Base-by-base conservation (phyloP, 2,888 invertebrate genomes). In the Andrena fulva region DNA sequence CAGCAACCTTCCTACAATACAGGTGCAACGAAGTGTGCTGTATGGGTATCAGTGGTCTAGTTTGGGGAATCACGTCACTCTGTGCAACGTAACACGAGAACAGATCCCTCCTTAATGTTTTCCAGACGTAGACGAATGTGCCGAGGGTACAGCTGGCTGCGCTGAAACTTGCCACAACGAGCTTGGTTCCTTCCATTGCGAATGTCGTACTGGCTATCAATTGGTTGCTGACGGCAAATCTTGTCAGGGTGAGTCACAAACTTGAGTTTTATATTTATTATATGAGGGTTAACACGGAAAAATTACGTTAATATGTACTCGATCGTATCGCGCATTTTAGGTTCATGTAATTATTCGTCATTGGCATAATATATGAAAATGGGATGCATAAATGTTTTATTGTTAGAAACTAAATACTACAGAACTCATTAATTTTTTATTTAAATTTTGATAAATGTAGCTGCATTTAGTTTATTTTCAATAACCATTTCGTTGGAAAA, bases 41-140 rank as follows among this genome's bases (percentile, higher is more conserved):
- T 20, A 20, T 20, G 20, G 20, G 20, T 20, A 20, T 42, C 35
- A 42, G 35, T 3, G 35, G 35, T 42, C 35, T 42, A 42, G 35
- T 2, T 10, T 42, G 12, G 35, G 3, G 35, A 42, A 42, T 42
- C 20, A 12, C 27, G 35, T 33, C 20, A 7, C n/a, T 54, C 12
- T 54, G 35, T 52, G 12, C 3, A 64, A 33, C 35, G 12, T 12
- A 42, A 42, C 35, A 12, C 12, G 35, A 12, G 10, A 42, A 42
- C 35, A 12, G 12, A 42, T 24, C 54, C 24, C 0, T 20, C 8
- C 24, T 54, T 24, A 20, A 54, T 20, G 7, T 60, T 59, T 86
- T 87, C 4, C 74, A 96, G 96, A 96, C 92, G 94, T 95, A 73
- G 94, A 96, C 89, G 96, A 96, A 89, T 96, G 96, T 88, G 89